phyloP scores from a whole-genome alignment of 1,140 invertebrate species.

The Nymphalis io region DNA sequence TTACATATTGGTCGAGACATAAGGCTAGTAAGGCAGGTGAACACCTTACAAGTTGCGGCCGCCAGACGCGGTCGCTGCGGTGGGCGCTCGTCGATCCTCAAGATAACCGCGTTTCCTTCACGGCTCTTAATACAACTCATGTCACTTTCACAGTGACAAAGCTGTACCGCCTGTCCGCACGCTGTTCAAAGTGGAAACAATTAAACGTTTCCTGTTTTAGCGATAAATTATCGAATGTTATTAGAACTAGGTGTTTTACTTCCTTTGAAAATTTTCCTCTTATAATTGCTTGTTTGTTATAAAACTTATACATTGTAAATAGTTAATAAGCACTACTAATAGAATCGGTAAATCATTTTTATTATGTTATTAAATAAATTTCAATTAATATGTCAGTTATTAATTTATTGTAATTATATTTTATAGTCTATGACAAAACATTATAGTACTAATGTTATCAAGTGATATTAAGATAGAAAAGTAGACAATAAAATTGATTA shows the following conservation, averaged over 20 bases:
- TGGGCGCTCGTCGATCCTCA: constrained; percentile 4
- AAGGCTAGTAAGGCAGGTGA: constrained; percentile 50
- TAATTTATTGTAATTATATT: too few relatives aligned
- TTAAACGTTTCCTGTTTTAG: constrained; percentile 37
- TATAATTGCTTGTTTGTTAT: not conserved
- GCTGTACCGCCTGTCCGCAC: constrained; percentile 42
- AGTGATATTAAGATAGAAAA: too few relatives aligned
- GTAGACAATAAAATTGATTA: too few relatives aligned
- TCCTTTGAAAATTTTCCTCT: constrained; percentile 14
- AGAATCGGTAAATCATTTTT: too few relatives aligned
- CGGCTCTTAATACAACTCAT: constrained; percentile 49
- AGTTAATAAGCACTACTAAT: too few relatives aligned
- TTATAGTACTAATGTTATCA: too few relatives aligned
- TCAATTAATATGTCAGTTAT: too few relatives aligned
- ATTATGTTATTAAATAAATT: too few relatives aligned
- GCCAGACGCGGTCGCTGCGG: too few relatives aligned
- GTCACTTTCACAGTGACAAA: constrained; percentile 52
- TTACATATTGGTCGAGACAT: not conserved
- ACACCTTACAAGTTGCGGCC: constrained; percentile 18
- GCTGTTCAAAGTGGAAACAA: constrained; percentile 15
- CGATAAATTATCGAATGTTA: not conserved
- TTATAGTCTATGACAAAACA: too few relatives aligned
- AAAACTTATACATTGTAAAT: not conserved
- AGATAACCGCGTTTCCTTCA: constrained; percentile 47
- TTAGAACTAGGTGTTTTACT: not conserved